Conservation (phyloP, 2,888 invertebrate species). For the Mesochorus sp. region DNA sequence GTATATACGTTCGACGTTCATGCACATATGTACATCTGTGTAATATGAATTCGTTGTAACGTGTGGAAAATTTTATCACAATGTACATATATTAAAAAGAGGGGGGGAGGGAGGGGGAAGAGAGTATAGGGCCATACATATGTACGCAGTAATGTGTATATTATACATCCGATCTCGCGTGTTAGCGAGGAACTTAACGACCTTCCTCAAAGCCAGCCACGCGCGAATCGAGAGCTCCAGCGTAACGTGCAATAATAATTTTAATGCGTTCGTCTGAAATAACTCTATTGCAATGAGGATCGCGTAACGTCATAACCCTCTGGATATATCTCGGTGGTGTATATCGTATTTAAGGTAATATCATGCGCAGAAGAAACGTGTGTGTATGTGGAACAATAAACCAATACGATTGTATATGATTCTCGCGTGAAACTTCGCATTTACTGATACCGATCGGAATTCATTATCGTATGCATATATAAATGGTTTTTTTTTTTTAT, state of each 20-base stretch:
- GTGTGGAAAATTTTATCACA: neutral
- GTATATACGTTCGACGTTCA: too few species aligned
- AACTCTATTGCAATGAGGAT: constrained; percentile 21
- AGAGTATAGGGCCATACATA: neutral
- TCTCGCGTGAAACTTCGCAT: neutral
- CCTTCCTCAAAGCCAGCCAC: constrained; percentile 46
- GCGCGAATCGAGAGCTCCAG: neutral
- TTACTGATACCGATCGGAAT: neutral
- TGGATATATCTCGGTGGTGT: neutral
- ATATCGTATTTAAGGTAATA: neutral
- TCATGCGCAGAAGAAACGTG: neutral
- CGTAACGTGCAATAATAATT: constrained; percentile 15
- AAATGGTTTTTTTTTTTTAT: constrained; percentile 10
- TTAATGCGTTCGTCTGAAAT: constrained; percentile 20
- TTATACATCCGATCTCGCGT: constrained; percentile 15
- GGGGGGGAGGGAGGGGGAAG: too few species aligned
- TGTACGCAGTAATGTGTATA: neutral
- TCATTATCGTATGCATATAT: constrained; percentile 21
- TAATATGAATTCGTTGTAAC: neutral
- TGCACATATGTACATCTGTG: too few species aligned
- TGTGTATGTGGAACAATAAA: too few species aligned
- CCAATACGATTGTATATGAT: too few species aligned
- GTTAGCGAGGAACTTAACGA: constrained; percentile 19
- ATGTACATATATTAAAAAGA: neutral
- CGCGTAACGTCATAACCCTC: neutral